phyloP scores from a whole-genome alignment of 2,797 vertebrate genomes.

The Neostethus bicornis region DNA sequence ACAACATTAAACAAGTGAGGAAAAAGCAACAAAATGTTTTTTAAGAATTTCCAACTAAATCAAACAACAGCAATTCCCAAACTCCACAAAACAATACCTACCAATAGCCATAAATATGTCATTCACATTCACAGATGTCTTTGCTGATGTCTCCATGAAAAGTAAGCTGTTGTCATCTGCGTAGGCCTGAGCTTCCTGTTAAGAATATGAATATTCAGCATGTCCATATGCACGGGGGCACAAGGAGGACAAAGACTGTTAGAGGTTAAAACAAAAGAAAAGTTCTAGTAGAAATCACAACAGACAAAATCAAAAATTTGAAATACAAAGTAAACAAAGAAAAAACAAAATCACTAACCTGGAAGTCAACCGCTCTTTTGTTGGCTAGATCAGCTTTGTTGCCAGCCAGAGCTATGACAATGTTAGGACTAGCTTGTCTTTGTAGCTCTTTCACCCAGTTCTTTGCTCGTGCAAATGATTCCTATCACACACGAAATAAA shows the following conservation, averaged over 20 bases:
- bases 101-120: conserved; percentile 99
- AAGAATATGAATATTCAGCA: conserved; percentile 16
- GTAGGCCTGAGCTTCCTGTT: conserved; percentile 95
- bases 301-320: conserved; percentile 2
- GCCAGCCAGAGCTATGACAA: conserved; percentile 97
- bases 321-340: neutral
- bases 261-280: neutral
- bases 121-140: conserved; percentile 99
- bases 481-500: conserved; percentile 75
- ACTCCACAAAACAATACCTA: conserved; percentile 68
- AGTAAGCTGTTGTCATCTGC: conserved; percentile 99
- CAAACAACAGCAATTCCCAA: neutral
- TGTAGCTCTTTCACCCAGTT: conserved; percentile 99
- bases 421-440: conserved; percentile 98
- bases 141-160: conserved; percentile 99
- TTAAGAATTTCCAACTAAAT: neutral
- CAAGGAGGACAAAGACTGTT: conserved; percentile 1
- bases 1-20: neutral
- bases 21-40: neutral
- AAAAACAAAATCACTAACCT: conserved; percentile 77
- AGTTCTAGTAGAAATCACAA: neutral
- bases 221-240: conserved; percentile 2
- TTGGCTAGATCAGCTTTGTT: conserved; percentile 98
- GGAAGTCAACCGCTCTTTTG: conserved; percentile 97
- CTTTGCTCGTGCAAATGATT: conserved; percentile 97